These are phyloP conservation scores for Tetragnatha versicolor DNA, from an alignment of 1,140 invertebrate genomes.

Conservation along the genomic window DNA sequence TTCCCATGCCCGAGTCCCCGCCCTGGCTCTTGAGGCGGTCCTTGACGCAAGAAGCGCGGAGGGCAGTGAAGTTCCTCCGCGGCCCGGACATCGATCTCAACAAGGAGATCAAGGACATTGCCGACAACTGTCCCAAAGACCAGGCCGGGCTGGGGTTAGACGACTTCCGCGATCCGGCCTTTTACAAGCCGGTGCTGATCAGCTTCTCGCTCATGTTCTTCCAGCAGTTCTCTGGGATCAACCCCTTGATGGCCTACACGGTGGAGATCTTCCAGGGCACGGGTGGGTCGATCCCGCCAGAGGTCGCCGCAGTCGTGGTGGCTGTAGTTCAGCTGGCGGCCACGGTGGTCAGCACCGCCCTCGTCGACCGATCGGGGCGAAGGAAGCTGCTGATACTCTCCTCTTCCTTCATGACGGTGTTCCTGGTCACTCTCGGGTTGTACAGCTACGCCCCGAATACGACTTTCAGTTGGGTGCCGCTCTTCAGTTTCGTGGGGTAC, in stretches of 20 bases:
- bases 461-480: slow-evolving; percentile 66
- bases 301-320: slow-evolving; percentile 78
- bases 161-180: not conserved
- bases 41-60: slow-evolving; percentile 76
- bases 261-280: slow-evolving; percentile 79
- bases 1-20: slow-evolving; percentile 80
- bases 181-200: slow-evolving; percentile 67
- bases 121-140: too few species aligned
- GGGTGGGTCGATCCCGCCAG: slow-evolving; percentile 70
- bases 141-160: not conserved
- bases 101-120: slow-evolving; percentile 6
- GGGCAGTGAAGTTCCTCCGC: slow-evolving; percentile 21
- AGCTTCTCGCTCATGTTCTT: slow-evolving; percentile 89
- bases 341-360: slow-evolving; percentile 80
- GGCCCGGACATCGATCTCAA: slow-evolving; percentile 4
- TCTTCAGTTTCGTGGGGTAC: slow-evolving; percentile 68
- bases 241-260: slow-evolving; percentile 92
- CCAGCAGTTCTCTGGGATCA: slow-evolving; percentile 91
- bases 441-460: not conserved
- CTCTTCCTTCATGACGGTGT: slow-evolving; percentile 63
- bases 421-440: slow-evolving; percentile 73
- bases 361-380: slow-evolving; percentile 84
- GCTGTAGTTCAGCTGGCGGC: slow-evolving; percentile 87
- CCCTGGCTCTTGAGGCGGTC: slow-evolving; percentile 78
- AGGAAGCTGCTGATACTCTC: slow-evolving; percentile 86